These are phyloP conservation scores for Chrysogorgia sp. DNA, from an alignment of 92 coral and sea anemone genomes.

Conservation along the genomic window DNA sequence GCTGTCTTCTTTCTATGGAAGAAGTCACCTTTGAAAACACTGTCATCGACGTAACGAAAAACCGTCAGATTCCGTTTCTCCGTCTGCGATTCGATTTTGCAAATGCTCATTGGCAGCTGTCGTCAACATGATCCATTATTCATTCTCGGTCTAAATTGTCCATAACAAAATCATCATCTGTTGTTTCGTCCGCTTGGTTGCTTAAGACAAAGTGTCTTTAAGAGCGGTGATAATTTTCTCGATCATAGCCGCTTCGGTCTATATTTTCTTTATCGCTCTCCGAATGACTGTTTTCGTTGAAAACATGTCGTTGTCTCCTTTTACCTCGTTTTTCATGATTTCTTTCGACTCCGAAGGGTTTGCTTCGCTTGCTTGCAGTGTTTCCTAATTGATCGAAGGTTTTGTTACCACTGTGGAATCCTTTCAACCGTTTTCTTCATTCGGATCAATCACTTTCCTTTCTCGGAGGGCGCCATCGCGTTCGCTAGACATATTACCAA, in stretches of 20 bases:
- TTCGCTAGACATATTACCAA: no score
- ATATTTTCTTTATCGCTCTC: background rate
- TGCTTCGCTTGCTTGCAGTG: background rate
- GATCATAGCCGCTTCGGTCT: background rate
- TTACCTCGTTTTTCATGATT: background rate
- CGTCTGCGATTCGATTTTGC: background rate
- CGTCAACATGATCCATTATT: background rate
- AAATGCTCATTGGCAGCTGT: slow-evolving; percentile 1
- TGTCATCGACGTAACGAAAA: background rate
- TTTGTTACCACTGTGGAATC: background rate
- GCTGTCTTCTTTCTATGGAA: background rate
- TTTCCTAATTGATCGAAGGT: background rate
- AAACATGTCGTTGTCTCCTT: background rate
- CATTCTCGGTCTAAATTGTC: slow-evolving; percentile 8
- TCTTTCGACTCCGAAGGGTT: slow-evolving; percentile 1
- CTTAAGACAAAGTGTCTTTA: background rate
- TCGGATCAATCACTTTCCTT: no score
- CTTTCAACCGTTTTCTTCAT: no score
- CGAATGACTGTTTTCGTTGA: background rate
- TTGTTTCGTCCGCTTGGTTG: background rate
- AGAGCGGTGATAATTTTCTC: background rate
- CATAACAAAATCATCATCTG: background rate
- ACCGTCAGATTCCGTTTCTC: slow-evolving; percentile 7
- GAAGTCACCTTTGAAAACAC: background rate
- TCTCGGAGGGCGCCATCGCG: no score